Conservation (phyloP, 2,797 vertebrate species). For the Furcifer pardalis region DNA sequence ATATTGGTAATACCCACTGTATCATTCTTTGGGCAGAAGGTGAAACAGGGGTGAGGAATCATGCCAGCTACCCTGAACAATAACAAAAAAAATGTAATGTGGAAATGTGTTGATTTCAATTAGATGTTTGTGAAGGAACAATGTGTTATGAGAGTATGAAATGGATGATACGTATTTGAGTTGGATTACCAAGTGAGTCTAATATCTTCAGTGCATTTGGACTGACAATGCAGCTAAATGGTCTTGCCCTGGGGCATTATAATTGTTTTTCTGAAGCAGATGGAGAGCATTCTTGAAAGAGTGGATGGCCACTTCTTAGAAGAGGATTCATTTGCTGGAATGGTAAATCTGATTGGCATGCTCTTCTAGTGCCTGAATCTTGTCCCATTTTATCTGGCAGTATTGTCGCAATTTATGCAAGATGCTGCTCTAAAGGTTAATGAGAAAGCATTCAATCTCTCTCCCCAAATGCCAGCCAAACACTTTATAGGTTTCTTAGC, state of each 20-base stretch:
- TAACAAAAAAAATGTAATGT: slow-evolving; percentile 27
- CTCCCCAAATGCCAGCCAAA: slow-evolving; percentile 72
- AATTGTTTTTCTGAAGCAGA: slow-evolving; percentile 64
- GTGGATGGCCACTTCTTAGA: slow-evolving; percentile 62
- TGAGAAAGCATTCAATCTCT: slow-evolving; percentile 69
- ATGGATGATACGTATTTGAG: slow-evolving; percentile 20
- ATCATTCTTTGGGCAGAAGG: slow-evolving; percentile 34
- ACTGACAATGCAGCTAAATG: slow-evolving; percentile 44
- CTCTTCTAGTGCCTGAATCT: slow-evolving; percentile 33
- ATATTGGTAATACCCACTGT: slow-evolving; percentile 4
- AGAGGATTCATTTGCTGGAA: slow-evolving; percentile 66
- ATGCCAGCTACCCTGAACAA: slow-evolving; percentile 24
- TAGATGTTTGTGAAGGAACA: slow-evolving; percentile 16
- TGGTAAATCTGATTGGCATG: slow-evolving; percentile 62
- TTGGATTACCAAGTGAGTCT: too few species aligned
- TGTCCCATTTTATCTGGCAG: slow-evolving; percentile 59
- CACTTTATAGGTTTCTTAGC: slow-evolving; percentile 66
- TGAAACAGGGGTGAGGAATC: slow-evolving; percentile 12
- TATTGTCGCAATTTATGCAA: slow-evolving; percentile 67
- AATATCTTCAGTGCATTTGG: slow-evolving; percentile 33
- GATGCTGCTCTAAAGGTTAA: slow-evolving; percentile 65
- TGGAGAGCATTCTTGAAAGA: slow-evolving; percentile 67
- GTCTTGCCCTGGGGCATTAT: slow-evolving; percentile 52
- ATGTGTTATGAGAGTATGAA: slow-evolving; percentile 12
- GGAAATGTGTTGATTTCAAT: slow-evolving; percentile 48